A percentile compares a stretch with the other conserved stretches of the same genome.
These are phyloP conservation scores for Nerophis ophidion DNA, from an alignment of 2,113 vertebrate species.

Conservation along the genomic window DNA sequence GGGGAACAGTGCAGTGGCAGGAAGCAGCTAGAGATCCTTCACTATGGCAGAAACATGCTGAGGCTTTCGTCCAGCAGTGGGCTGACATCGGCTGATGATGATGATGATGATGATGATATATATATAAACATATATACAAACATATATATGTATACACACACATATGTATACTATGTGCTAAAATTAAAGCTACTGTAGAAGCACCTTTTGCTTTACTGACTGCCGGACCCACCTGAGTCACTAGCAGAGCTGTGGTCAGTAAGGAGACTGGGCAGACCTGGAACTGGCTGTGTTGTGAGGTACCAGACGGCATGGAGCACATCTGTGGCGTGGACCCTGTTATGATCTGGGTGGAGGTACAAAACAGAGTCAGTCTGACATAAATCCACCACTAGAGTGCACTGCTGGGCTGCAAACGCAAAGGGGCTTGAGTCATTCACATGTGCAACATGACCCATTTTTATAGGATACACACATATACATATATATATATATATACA, in stretches of 20 bases:
- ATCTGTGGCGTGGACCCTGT: conserved; percentile 93
- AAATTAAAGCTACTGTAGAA: not conserved
- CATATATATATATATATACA: too few species aligned
- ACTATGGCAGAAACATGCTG: too few species aligned
- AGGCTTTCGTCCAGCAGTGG: too few species aligned
- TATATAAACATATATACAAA: too few species aligned
- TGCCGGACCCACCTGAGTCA: conserved; percentile 79
- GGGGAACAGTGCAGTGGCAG: too few species aligned
- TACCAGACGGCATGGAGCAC: conserved; percentile 99
- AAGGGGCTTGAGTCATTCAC: not conserved
- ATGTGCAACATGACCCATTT: not conserved
- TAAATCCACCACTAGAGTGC: conserved; percentile 44
- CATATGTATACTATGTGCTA: conserved; percentile 23
- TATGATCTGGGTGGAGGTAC: conserved; percentile 81
- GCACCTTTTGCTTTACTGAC: not conserved
- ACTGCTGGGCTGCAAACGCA: conserved; percentile 26
- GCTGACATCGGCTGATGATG: too few species aligned
- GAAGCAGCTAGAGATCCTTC: too few species aligned
- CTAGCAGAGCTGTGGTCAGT: conserved; percentile 82
- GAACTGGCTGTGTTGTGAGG: conserved; percentile 90
- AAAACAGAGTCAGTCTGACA: conserved; percentile 12
- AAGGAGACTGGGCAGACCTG: conserved; percentile 84
- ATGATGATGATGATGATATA: too few species aligned
- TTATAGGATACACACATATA: too few species aligned
- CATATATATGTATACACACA: too few species aligned